A percentile compares a stretch with the other conserved stretches of the same genome.
phyloP scores from a whole-genome alignment of 37 sponge, comb jelly and placozoan species.

The Chondrosia reniformis region DNA sequence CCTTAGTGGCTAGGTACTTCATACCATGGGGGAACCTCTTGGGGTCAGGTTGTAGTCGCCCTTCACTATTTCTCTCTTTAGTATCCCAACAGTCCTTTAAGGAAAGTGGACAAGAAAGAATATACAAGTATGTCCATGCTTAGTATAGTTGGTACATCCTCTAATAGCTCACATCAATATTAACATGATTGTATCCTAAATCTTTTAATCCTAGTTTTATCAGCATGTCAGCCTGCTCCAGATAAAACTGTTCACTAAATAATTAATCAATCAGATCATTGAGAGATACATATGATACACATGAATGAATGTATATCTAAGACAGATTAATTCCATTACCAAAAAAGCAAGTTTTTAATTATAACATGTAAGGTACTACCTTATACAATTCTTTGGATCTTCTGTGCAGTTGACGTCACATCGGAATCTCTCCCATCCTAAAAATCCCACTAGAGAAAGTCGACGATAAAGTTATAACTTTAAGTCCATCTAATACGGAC shows the following conservation, averaged over 20 bases:
- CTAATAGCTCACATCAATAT: not conserved
- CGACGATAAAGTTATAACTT: no score
- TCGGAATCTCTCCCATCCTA: constrained; percentile 89
- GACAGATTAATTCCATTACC: no score
- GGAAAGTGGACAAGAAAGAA: not conserved
- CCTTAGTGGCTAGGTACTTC: constrained; percentile 70
- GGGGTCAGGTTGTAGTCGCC: constrained; percentile 81
- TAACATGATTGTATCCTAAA: not conserved
- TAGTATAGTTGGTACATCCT: not conserved
- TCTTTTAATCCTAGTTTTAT: not conserved
- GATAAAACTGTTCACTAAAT: not conserved
- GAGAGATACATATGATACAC: not conserved
- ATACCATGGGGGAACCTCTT: constrained; percentile 87
- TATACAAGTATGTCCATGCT: not conserved
- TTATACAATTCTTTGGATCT: constrained; percentile 91
- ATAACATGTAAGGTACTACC: no score
- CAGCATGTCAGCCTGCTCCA: not conserved
- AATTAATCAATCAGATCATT: no score
- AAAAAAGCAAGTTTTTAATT: no score
- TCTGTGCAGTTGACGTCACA: constrained; percentile 79
- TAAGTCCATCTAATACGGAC: no score
- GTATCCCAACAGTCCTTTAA: constrained; percentile 86
- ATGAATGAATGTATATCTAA: not conserved
- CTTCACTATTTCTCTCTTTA: constrained; percentile 66
- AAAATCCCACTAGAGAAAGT: constrained; percentile 85